Percentiles rank a stretch among this genome's conserved stretches.
phyloP scores from a whole-genome alignment of 2,113 vertebrate species.

The Trichomycterus rosablanca region DNA sequence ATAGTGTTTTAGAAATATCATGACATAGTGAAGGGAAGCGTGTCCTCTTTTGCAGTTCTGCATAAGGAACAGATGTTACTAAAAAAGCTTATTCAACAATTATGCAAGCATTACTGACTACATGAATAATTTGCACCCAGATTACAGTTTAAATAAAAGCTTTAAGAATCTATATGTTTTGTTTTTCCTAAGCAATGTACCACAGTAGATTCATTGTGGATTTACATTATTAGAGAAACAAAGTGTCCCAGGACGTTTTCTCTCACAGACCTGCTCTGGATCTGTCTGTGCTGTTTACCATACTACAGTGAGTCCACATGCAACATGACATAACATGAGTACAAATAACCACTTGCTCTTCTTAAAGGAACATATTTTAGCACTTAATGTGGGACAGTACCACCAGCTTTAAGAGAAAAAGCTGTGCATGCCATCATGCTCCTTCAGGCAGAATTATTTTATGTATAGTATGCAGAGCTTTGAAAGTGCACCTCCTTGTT shows the following conservation, averaged over 20 bases:
- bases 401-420: constrained; percentile 23
- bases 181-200: background rate
- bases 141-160: background rate
- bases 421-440: constrained; percentile 9
- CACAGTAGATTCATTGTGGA: background rate
- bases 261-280: background rate
- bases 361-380: constrained; percentile 31
- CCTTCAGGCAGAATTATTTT: no score
- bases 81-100: constrained; percentile 14
- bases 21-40: background rate
- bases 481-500: no score
- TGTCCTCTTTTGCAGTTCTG: background rate
- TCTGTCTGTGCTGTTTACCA: constrained; percentile 31
- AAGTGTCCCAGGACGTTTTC: constrained; percentile 16
- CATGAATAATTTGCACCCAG: constrained; percentile 16
- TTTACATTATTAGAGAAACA: constrained; percentile 11
- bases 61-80: constrained; percentile 12
- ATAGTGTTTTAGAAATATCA: background rate
- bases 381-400: constrained; percentile 33
- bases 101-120: background rate
- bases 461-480: no score
- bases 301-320: constrained; percentile 26
- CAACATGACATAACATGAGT: constrained; percentile 37
- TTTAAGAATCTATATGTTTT: background rate
- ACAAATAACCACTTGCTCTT: constrained; percentile 49